Evolutionary conservation across 2,113 vertebrate species (phyloP).

Genomic region (Hyaena hyaena): DNA sequence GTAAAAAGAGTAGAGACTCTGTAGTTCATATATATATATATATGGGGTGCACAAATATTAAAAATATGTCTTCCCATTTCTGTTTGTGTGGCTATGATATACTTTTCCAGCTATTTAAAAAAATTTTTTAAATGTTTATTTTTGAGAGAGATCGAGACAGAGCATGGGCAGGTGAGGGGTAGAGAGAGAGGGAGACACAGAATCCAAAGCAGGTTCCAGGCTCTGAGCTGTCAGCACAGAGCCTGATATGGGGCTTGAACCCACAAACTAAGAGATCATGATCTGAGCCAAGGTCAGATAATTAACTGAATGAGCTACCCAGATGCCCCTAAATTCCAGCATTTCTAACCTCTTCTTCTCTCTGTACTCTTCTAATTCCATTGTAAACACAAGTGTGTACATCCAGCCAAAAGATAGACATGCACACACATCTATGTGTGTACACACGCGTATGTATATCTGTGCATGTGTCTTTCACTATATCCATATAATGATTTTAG

Average conservation of each 20-base stretch:
- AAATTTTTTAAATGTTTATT: too few relatives aligned
- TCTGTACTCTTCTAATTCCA: background rate
- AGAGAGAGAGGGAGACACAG: too few relatives aligned
- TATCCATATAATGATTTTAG: background rate
- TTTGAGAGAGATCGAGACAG: too few relatives aligned
- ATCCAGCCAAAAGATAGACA: background rate
- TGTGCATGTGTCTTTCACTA: background rate
- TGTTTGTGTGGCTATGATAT: background rate
- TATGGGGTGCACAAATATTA: background rate
- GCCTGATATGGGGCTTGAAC: too few relatives aligned
- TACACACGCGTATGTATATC: background rate
- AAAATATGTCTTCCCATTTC: background rate
- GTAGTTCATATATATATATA: background rate
- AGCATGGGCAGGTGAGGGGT: too few relatives aligned
- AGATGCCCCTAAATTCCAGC: background rate
- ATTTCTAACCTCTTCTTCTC: background rate
- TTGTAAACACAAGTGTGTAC: background rate
- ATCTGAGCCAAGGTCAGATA: too few relatives aligned
- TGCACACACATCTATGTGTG: background rate
- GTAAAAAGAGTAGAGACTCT: background rate
- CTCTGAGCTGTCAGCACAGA: too few relatives aligned
- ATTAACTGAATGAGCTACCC: too few relatives aligned
- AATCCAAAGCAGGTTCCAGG: too few relatives aligned
- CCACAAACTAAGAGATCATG: too few relatives aligned
- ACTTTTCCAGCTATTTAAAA: background rate